Conservation (phyloP, 2,113 vertebrate species). For the Lamprologus tigripictilis region DNA sequence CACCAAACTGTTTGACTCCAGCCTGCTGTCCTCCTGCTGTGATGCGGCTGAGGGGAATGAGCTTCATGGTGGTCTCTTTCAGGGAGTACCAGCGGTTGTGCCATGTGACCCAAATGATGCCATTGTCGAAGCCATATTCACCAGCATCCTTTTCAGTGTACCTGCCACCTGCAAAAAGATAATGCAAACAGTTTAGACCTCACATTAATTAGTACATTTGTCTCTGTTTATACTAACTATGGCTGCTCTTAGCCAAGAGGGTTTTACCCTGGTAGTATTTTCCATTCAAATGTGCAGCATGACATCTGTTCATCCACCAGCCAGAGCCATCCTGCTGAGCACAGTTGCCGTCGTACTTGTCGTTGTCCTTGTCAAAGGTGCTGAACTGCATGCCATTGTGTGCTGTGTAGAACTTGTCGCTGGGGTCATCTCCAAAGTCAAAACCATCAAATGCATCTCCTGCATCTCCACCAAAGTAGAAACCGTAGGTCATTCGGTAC, state of each 20-base stretch:
- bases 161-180: slow-evolving; percentile 71
- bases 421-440: slow-evolving; percentile 81
- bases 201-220: background rate
- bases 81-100: slow-evolving; percentile 89
- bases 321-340: slow-evolving; percentile 89
- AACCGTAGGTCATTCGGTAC: slow-evolving; percentile 84
- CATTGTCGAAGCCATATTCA: slow-evolving; percentile 72
- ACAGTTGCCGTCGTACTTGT: slow-evolving; percentile 82
- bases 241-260: background rate
- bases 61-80: slow-evolving; percentile 91
- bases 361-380: slow-evolving; percentile 86
- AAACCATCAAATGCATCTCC: slow-evolving; percentile 88
- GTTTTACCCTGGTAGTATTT: slow-evolving; percentile 78
- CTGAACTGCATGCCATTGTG: slow-evolving; percentile 95
- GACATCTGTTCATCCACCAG: slow-evolving; percentile 99
- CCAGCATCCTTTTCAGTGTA: slow-evolving; percentile 76
- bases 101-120: slow-evolving; percentile 75
- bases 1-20: slow-evolving; percentile 70
- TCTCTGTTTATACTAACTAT: background rate
- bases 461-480: slow-evolving; percentile 81
- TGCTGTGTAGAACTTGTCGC: slow-evolving; percentile 83
- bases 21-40: slow-evolving; percentile 68
- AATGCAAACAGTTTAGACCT: background rate
- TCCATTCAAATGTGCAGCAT: slow-evolving; percentile 92
- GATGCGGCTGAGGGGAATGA: slow-evolving; percentile 85